Evolutionary conservation across 2,888 invertebrate genomes (phyloP).

Genomic region (Trisateles emortualis): DNA sequence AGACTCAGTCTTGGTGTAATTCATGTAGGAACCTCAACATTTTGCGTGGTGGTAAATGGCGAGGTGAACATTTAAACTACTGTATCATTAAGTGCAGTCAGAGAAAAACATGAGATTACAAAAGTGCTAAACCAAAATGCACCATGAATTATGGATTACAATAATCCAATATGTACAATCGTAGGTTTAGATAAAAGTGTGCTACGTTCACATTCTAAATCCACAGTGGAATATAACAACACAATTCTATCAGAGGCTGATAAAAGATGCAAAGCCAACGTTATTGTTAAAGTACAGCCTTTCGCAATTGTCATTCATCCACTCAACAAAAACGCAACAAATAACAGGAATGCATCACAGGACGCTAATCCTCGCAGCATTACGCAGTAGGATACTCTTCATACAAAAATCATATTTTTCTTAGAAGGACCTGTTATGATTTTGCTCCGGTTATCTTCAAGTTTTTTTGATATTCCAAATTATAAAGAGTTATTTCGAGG

Average conservation of each 20-base stretch:
- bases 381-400: slow-evolving; percentile 45
- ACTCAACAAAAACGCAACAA: slow-evolving; percentile 62
- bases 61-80: too few species aligned
- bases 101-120: too few species aligned
- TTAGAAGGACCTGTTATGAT: slow-evolving; percentile 41
- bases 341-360: slow-evolving; percentile 51
- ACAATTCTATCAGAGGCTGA: slow-evolving; percentile 61
- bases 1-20: too few species aligned
- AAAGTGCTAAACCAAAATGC: not conserved
- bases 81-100: too few species aligned
- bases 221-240: slow-evolving; percentile 30
- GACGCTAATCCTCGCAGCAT: slow-evolving; percentile 29
- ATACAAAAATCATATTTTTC: slow-evolving; percentile 50
- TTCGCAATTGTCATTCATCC: slow-evolving; percentile 66
- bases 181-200: slow-evolving; percentile 7
- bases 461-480: slow-evolving; percentile 7
- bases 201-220: slow-evolving; percentile 4
- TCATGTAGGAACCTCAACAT: too few species aligned
- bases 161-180: slow-evolving; percentile 7
- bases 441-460: slow-evolving; percentile 29
- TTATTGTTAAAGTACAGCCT: slow-evolving; percentile 39
- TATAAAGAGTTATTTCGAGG: slow-evolving; percentile 3
- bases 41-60: too few species aligned
- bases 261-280: slow-evolving; percentile 34
- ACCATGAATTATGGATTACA: not conserved